A percentile compares a stretch with the other conserved stretches of the same genome.
These are phyloP conservation scores for Diplodus sargus DNA, from an alignment of 2,797 vertebrate genomes.

Conservation along the genomic window DNA sequence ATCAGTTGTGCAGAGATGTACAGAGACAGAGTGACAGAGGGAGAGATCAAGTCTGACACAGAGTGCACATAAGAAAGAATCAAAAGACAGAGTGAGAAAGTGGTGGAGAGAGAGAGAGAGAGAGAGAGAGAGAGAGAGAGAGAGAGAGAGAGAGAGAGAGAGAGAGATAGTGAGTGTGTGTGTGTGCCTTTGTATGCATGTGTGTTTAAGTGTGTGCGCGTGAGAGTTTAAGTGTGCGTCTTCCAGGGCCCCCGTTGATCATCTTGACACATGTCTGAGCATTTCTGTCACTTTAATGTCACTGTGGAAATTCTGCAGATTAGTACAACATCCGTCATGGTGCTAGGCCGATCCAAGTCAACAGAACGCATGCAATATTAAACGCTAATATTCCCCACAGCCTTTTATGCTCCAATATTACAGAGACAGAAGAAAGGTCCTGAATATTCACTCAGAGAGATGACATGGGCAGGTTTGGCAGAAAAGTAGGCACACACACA, in stretches of 20 bases:
- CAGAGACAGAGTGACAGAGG: conserved; percentile 70
- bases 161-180: conserved; percentile 26
- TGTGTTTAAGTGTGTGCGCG: conserved; percentile 36
- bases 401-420: conserved; percentile 84
- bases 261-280: conserved; percentile 86
- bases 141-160: conserved; percentile 37
- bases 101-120: neutral
- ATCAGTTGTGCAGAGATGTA: conserved; percentile 64
- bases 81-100: conserved; percentile 73
- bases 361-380: conserved; percentile 87
- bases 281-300: conserved; percentile 87
- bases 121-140: conserved; percentile 48
- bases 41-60: conserved; percentile 78
- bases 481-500: conserved; percentile 48
- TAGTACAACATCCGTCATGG: conserved; percentile 83
- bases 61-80: conserved; percentile 80
- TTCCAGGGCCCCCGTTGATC: conserved; percentile 80
- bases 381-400: conserved; percentile 83
- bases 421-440: conserved; percentile 81
- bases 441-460: conserved; percentile 81
- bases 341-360: conserved; percentile 80
- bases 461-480: conserved; percentile 69
- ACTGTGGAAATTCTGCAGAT: conserved; percentile 86
- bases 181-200: conserved; percentile 32
- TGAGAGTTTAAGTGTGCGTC: conserved; percentile 77